Conservation (phyloP, 23 tunicate species). For the Halocynthia aurantium region DNA sequence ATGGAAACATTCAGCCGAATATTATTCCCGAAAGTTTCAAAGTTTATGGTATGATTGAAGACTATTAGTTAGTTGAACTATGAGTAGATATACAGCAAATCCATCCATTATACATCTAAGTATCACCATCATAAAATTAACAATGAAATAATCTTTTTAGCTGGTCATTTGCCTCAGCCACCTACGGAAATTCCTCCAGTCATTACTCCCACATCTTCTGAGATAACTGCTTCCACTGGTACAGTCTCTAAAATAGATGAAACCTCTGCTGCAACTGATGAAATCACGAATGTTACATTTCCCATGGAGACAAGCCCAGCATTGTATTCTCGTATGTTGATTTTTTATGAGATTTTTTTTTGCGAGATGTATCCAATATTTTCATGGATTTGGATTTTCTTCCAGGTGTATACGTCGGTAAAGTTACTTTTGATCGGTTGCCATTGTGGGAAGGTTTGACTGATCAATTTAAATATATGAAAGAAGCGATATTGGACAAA, state of each 20-base stretch:
- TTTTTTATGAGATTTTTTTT: too few relatives aligned
- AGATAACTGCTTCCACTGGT: neutral
- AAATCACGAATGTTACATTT: neutral
- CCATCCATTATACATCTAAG: neutral
- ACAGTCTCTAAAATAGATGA: neutral
- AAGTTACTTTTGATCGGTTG: too few relatives aligned
- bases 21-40: constrained; percentile 12
- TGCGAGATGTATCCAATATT: too few relatives aligned
- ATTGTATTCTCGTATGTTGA: too few relatives aligned
- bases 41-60: constrained; percentile 9
- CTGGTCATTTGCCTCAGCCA: neutral
- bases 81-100: too few relatives aligned
- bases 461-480: too few relatives aligned
- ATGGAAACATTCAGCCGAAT: neutral
- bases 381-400: too few relatives aligned
- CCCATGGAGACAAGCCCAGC: too few relatives aligned
- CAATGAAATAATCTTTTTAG: neutral
- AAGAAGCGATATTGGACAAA: too few relatives aligned
- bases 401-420: too few relatives aligned
- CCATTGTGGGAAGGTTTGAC: too few relatives aligned
- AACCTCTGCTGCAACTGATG: neutral
- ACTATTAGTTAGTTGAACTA: too few relatives aligned
- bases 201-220: neutral
- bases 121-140: neutral
- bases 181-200: neutral